Percentiles rank a stretch among this genome's conserved stretches.
Evolutionary conservation across 2,888 invertebrate genomes (phyloP).

Genomic region (Himalopsyche kuldschensis): DNA sequence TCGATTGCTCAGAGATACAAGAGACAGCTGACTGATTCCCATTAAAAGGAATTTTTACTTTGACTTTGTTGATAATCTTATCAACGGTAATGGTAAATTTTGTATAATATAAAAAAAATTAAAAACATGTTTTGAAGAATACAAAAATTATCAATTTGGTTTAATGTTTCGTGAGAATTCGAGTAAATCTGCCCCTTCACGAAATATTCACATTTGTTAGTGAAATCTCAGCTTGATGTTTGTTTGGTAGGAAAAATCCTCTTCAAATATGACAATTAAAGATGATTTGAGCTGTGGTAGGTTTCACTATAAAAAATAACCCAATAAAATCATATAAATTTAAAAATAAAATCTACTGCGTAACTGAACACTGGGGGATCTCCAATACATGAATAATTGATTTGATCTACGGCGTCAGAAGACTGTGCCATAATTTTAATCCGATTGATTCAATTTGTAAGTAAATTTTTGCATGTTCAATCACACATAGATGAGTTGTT

Average conservation of each 20-base stretch:
- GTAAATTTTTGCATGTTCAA: background rate
- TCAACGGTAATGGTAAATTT: no score
- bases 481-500: background rate
- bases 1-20: no score
- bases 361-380: background rate
- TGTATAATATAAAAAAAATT: no score
- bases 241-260: background rate
- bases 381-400: background rate
- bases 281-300: background rate
- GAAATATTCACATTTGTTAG: background rate
- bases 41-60: no score
- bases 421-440: background rate
- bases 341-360: background rate
- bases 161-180: background rate
- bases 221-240: background rate
- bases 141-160: no score
- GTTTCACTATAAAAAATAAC: background rate
- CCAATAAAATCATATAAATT: background rate
- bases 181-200: background rate
- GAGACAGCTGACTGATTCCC: no score
- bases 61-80: no score
- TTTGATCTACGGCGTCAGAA: background rate
- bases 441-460: background rate
- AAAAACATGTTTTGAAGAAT: no score
- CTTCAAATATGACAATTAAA: background rate